These are phyloP conservation scores for Odontomachus brunneus DNA, from an alignment of 1,140 invertebrate species.

Conservation along the genomic window DNA sequence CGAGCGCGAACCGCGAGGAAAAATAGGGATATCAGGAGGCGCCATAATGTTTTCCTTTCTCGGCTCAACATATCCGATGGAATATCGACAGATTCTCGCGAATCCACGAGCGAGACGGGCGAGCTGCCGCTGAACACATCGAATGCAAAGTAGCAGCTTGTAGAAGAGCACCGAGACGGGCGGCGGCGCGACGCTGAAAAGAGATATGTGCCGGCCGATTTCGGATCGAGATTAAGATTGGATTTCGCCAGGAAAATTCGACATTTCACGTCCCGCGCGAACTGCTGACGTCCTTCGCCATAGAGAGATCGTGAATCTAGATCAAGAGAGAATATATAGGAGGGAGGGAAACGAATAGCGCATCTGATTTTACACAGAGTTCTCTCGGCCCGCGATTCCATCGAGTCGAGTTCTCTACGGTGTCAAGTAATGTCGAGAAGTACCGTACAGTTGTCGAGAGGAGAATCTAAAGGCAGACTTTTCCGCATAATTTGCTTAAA, in stretches of 20 bases:
- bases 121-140: slow-evolving; percentile 30
- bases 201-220: slow-evolving; percentile 33
- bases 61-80: slow-evolving; percentile 22
- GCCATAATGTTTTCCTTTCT: slow-evolving; percentile 51
- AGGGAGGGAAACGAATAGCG: background rate
- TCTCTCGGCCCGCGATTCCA: background rate
- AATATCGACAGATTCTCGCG: slow-evolving; percentile 55
- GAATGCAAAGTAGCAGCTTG: slow-evolving; percentile 34
- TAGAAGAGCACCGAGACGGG: background rate
- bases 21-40: slow-evolving; percentile 52
- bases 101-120: slow-evolving; percentile 42
- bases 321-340: slow-evolving; percentile 2
- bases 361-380: slow-evolving; percentile 16
- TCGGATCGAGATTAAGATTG: slow-evolving; percentile 51
- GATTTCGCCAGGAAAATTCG: slow-evolving; percentile 30
- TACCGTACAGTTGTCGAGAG: background rate
- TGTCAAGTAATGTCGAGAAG: background rate
- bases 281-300: too few relatives aligned
- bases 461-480: background rate
- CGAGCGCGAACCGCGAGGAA: slow-evolving; percentile 27
- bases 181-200: background rate
- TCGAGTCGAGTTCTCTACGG: too few relatives aligned
- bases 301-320: slow-evolving; percentile 6
- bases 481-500: too few relatives aligned
- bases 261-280: slow-evolving; percentile 23